Base-by-base conservation (phyloP, 2,113 vertebrate genomes). In the Rhodinocichla rosea region DNA sequence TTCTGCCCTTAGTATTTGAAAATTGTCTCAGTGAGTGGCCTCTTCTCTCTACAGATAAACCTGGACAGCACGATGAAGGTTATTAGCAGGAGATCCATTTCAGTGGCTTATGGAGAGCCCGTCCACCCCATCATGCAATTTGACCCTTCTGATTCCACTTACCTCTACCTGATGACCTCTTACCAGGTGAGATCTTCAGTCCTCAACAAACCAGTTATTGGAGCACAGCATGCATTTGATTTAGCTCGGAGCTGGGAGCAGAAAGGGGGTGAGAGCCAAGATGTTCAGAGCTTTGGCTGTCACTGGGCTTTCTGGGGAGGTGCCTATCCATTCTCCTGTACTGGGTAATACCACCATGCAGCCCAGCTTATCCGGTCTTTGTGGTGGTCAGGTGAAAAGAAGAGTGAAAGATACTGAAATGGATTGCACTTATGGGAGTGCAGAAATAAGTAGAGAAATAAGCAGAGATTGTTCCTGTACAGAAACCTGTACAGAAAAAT, bases 71-170 rank as follows among this genome's bases (percentile, higher is more conserved):
- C 97, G 78, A 98, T 99, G 98, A 98, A 98, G 63, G 86, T 99
- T 71, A 98, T 98, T 83, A 99, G 98, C 97, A 97, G 98, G 92
- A 98, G 98, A 92, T 98, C 95, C 15, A 96, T 99, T 94, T 98
- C 98, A 0, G 98, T 99, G 79, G 98, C 98, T 33, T 98, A 98
- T 0, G 98, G 98, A 13, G 99, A 99, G 79, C 97, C 99, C 0
- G 99, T 99, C 75, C 99, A 99, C 94, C 99, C 98, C 62, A 91
- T 99, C 97, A 99, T 99, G 99, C 99, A 99, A 81, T 99, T 99
- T 33, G 99, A 99, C 97, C 99, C 99, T 40, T 98, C 95, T 4
- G 99, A 99, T 96, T 96, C 98, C 30, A 98, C 98, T 87, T 99
- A 98, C 96, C 98, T 99, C 62, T 99, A 99, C 63, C 95, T 99